Evolutionary conservation across 2,797 vertebrate species (phyloP).

Genomic region (Neosalanx taihuensis): DNA sequence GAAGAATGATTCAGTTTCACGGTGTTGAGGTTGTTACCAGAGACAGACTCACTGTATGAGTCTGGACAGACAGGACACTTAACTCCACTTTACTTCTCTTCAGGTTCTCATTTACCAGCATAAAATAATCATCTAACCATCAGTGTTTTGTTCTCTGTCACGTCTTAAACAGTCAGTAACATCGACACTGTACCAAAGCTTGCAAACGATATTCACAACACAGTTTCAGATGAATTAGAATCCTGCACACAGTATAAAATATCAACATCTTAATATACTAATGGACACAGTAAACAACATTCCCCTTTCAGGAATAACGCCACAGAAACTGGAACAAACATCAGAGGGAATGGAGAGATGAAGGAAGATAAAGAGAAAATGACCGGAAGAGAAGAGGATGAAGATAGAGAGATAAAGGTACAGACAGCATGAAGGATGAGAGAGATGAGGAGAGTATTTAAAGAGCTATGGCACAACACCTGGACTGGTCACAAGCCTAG

Average conservation of each 20-base stretch:
- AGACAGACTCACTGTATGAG: too few relatives aligned
- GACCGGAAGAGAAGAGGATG: not conserved
- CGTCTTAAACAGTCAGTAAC: not conserved
- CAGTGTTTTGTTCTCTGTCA: not conserved
- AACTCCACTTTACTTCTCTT: not conserved
- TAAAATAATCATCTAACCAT: not conserved
- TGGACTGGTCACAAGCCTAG: not conserved
- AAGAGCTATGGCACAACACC: not conserved
- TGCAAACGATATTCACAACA: not conserved
- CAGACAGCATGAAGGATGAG: not conserved
- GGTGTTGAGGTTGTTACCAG: not conserved
- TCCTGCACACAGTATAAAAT: not conserved
- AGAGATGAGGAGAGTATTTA: not conserved
- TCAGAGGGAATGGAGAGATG: constrained; percentile 7
- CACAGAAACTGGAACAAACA: constrained; percentile 16
- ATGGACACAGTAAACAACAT: not conserved
- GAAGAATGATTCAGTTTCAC: not conserved
- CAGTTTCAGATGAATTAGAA: not conserved
- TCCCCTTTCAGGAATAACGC: not conserved
- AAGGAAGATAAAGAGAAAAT: not conserved
- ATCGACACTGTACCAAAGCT: not conserved
- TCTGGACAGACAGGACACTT: not conserved
- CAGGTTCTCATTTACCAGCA: not conserved
- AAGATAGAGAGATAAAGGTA: not conserved
- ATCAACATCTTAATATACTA: not conserved